Conservation (phyloP, 1,140 invertebrate species). For the Parapsyche elsis region DNA sequence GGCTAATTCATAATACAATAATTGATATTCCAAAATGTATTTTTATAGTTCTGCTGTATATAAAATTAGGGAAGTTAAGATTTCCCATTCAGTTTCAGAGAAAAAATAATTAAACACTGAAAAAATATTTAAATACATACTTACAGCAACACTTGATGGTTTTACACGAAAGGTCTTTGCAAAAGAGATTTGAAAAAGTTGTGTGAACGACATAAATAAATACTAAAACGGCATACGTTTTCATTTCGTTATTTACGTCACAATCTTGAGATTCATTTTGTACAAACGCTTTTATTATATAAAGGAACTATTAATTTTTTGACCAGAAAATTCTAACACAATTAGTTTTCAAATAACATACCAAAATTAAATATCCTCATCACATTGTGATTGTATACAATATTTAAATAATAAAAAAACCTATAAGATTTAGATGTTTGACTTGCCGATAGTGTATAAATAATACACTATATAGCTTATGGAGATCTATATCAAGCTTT, state of each 20-base stretch:
- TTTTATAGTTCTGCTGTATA: no score
- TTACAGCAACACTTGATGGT: no score
- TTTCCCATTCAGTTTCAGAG: no score
- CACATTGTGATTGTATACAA: constrained; percentile 13
- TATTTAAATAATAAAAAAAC: background rate
- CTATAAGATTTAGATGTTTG: background rate
- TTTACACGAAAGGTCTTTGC: no score
- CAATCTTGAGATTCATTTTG: background rate
- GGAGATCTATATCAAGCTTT: constrained; percentile 29
- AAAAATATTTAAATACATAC: no score
- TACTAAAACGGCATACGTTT: background rate
- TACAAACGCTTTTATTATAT: background rate
- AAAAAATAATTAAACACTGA: no score
- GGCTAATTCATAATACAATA: no score
- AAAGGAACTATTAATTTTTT: constrained; percentile 27
- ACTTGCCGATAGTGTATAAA: background rate
- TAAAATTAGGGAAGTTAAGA: no score
- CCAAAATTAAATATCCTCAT: background rate
- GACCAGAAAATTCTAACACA: no score
- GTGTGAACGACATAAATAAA: background rate
- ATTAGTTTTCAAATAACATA: background rate
- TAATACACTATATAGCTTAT: background rate
- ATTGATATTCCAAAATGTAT: no score
- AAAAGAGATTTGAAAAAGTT: background rate
- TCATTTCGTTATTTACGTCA: background rate